phyloP scores from a whole-genome alignment of 2,888 invertebrate species.

The Catonia carolina region DNA sequence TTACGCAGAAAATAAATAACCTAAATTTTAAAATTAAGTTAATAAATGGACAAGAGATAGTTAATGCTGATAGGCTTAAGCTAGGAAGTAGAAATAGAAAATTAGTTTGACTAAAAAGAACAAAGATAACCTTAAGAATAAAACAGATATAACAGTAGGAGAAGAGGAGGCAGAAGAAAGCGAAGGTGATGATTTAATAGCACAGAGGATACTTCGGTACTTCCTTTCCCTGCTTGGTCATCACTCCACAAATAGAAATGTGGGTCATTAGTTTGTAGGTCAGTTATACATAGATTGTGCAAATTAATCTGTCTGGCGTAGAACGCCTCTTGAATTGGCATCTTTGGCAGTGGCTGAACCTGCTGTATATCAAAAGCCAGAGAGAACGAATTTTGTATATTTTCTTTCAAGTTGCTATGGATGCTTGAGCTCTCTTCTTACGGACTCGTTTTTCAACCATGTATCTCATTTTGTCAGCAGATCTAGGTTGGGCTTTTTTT shows the following conservation, averaged over 20 bases:
- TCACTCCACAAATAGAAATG: slow-evolving; percentile 2
- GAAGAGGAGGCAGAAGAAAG: too few species aligned
- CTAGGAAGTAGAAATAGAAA: too few species aligned
- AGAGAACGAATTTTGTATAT: background rate
- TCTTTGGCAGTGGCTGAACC: slow-evolving; percentile 1
- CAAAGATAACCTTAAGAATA: too few species aligned
- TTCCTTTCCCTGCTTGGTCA: background rate
- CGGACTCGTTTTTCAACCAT: slow-evolving; percentile 6
- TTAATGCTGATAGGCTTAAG: too few species aligned
- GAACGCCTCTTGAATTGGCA: background rate
- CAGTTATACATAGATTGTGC: background rate
- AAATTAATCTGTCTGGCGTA: slow-evolving; percentile 4
- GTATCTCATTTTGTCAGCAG: background rate
- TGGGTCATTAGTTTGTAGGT: background rate
- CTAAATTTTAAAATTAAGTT: too few species aligned
- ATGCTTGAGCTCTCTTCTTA: background rate
- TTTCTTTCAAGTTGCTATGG: background rate
- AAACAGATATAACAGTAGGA: too few species aligned
- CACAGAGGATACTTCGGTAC: background rate
- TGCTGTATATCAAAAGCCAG: slow-evolving; percentile 8
- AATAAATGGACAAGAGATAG: too few species aligned
- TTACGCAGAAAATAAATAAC: too few species aligned
- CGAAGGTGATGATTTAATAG: background rate
- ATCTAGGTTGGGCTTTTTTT: background rate
- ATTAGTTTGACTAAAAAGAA: too few species aligned